These are phyloP conservation scores for Calyptomena viridis DNA, from an alignment of 2,113 vertebrate species.

Conservation along the genomic window DNA sequence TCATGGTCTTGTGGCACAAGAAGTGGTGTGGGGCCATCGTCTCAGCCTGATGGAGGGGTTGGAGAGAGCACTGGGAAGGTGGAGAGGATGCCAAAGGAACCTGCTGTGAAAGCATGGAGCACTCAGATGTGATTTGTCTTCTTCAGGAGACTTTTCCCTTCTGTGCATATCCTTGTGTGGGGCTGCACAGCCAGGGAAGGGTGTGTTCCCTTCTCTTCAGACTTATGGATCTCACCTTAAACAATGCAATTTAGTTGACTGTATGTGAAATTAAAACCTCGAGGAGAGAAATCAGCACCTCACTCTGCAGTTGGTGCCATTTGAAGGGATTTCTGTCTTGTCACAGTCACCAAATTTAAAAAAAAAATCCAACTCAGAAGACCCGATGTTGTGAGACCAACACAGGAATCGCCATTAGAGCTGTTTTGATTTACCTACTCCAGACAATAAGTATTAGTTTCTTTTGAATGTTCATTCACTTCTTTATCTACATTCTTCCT, in stretches of 20 bases:
- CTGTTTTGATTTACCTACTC: background rate
- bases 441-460: background rate
- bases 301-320: background rate
- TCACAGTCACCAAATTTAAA: background rate
- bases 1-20: background rate
- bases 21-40: fast-evolving
- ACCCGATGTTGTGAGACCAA: background rate
- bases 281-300: background rate
- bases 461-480: background rate
- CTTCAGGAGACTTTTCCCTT: background rate
- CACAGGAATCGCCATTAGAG: background rate
- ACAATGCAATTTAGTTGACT: background rate
- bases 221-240: background rate
- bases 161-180: background rate
- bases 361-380: background rate
- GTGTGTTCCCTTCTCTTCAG: background rate
- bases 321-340: background rate
- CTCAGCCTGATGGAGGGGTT: background rate
- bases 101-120: background rate
- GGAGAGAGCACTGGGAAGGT: background rate
- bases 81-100: background rate
- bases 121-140: background rate
- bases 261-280: background rate
- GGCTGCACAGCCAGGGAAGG: background rate
- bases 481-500: background rate